These are phyloP conservation scores for Heliconius hewitsoni DNA, from an alignment of 1,140 invertebrate genomes.

Conservation along the genomic window DNA sequence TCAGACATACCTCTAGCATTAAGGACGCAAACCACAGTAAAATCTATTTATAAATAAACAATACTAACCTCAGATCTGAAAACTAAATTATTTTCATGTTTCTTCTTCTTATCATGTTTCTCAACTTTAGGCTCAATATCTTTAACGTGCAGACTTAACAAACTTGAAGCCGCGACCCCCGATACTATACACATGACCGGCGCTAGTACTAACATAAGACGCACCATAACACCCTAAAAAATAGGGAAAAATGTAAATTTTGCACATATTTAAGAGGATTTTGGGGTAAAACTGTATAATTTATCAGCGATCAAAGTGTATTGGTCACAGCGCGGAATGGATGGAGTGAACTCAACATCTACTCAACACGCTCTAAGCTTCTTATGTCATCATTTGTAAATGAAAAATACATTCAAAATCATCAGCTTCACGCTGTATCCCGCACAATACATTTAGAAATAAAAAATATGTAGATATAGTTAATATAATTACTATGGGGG, in stretches of 20 bases:
- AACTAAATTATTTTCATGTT: slow-evolving; percentile 91
- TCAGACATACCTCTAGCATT: too few relatives aligned
- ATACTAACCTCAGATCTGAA: slow-evolving; percentile 90
- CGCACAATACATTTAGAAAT: too few relatives aligned
- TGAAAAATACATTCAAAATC: too few relatives aligned
- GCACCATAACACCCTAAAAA: slow-evolving; percentile 96
- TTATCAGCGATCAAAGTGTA: slow-evolving; percentile 78
- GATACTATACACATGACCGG: slow-evolving; percentile 99
- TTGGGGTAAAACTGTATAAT: not conserved
- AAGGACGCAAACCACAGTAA: too few relatives aligned
- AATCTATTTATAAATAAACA: not conserved
- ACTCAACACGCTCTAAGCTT: slow-evolving; percentile 66
- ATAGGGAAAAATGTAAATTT: not conserved
- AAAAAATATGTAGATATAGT: not conserved
- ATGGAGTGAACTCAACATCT: slow-evolving; percentile 60
- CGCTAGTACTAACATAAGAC: slow-evolving; percentile 97
- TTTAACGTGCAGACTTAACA: slow-evolving; percentile 95
- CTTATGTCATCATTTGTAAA: slow-evolving; percentile 59
- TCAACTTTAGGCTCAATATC: slow-evolving; percentile 85
- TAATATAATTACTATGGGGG: too few relatives aligned
- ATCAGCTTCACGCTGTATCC: too few relatives aligned
- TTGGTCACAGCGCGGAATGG: slow-evolving; percentile 61
- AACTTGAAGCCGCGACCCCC: slow-evolving; percentile 95
- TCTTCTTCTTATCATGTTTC: slow-evolving; percentile 85
- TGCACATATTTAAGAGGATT: slow-evolving; percentile 19